Evolutionary conservation across 2,888 invertebrate genomes (phyloP).

Genomic region (Ichneumon xanthorius): DNA sequence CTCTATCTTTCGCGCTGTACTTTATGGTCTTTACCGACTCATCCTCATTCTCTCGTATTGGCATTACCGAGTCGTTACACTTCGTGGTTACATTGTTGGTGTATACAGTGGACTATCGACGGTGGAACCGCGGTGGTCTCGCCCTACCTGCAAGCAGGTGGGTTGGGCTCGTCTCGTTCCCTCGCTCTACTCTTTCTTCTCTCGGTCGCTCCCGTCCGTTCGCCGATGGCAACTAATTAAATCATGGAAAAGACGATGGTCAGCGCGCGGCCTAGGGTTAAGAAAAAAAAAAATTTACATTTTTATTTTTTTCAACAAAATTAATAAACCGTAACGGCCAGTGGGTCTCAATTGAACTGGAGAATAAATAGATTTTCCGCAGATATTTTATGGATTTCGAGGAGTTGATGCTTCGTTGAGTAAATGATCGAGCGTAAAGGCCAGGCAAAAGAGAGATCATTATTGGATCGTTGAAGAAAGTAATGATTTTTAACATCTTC

Average conservation of each 20-base stretch:
- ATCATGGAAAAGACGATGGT: conserved; percentile 74
- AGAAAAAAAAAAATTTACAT: no score
- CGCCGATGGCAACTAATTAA: conserved; percentile 74
- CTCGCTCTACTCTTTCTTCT: neutral
- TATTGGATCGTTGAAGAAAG: no score
- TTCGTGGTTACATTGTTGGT: conserved; percentile 47
- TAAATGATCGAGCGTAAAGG: no score
- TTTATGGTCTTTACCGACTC: conserved; percentile 3
- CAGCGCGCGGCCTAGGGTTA: conserved; percentile 70
- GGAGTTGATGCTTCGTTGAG: no score
- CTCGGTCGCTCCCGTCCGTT: conserved; percentile 9
- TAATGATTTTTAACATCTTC: no score
- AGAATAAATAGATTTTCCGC: no score
- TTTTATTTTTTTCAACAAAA: conserved; percentile 71
- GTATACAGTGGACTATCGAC: neutral
- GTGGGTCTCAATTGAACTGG: no score
- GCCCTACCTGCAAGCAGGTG: conserved; percentile 68
- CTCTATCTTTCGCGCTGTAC: neutral
- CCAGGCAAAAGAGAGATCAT: no score
- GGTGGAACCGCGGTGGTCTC: conserved; percentile 51
- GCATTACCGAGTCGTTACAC: conserved; percentile 55
- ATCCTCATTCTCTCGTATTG: neutral
- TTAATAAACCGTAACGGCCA: conserved; percentile 75
- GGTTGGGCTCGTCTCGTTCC: conserved; percentile 55
- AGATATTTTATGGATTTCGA: no score